Evolutionary conservation across 23 tunicate genomes (phyloP).

Genomic region (Trididemnum clinides): DNA sequence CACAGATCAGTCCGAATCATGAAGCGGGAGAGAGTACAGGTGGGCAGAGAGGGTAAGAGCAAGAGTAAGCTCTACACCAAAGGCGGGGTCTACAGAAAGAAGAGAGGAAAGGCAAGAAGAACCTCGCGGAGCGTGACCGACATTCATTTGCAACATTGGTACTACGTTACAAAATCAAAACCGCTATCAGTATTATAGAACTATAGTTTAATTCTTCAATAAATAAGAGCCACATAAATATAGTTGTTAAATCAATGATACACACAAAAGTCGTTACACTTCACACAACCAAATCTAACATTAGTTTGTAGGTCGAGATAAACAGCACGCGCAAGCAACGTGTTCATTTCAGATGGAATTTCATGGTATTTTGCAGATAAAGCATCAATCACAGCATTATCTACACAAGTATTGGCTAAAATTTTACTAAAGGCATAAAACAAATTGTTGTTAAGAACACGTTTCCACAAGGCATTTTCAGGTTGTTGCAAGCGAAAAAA

Average conservation of each 20-base stretch:
- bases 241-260: background rate
- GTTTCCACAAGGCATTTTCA: background rate
- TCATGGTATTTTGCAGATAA: background rate
- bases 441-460: background rate
- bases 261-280: background rate
- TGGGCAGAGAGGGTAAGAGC: too few relatives aligned
- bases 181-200: too few relatives aligned
- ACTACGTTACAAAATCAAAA: too few relatives aligned
- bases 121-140: too few relatives aligned
- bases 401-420: background rate
- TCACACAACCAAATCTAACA: background rate
- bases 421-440: background rate
- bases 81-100: too few relatives aligned
- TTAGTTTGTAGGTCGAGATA: constrained; percentile 1
- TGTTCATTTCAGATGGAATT: background rate
- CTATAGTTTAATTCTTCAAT: too few relatives aligned
- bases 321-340: background rate
- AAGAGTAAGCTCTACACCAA: too few relatives aligned
- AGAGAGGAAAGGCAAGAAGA: too few relatives aligned
- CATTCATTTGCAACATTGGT: too few relatives aligned
- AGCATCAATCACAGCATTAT: background rate
- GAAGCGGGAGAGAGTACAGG: too few relatives aligned
- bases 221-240: background rate
- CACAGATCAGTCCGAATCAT: too few relatives aligned
- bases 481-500: background rate